phyloP scores from a whole-genome alignment of 2,113 vertebrate species.

The Osmerus eperlanus region DNA sequence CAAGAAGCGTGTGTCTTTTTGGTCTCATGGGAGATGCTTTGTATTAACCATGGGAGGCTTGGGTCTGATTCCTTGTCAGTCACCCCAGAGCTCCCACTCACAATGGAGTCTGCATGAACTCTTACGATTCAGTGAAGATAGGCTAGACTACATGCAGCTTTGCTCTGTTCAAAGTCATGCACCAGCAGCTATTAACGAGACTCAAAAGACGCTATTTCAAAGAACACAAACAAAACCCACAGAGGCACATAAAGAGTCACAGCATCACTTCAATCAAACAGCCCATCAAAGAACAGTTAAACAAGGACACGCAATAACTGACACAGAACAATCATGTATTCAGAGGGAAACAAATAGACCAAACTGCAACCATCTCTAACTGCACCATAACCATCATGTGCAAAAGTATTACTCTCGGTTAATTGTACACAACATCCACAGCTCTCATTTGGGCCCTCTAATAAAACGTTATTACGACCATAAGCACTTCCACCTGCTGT shows the following conservation, averaged over 20 bases:
- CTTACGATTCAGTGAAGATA: neutral
- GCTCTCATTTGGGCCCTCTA: constrained; percentile 57
- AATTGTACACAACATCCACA: constrained; percentile 51
- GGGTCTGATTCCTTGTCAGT: too few relatives aligned
- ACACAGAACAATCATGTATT: constrained; percentile 1
- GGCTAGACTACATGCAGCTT: constrained; percentile 36
- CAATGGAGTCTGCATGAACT: neutral
- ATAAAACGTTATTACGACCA: constrained; percentile 61
- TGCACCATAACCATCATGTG: constrained; percentile 3
- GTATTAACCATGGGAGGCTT: too few relatives aligned
- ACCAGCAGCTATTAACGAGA: constrained; percentile 56
- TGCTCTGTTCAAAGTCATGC: constrained; percentile 62
- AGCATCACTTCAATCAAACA: constrained; percentile 66
- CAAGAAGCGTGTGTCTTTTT: too few relatives aligned
- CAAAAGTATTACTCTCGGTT: constrained; percentile 42
- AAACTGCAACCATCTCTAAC: neutral
- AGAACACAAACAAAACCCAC: constrained; percentile 70
- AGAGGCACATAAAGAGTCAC: constrained; percentile 63
- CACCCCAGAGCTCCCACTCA: too few relatives aligned
- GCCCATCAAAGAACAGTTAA: constrained; percentile 60
- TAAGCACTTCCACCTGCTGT: constrained; percentile 65
- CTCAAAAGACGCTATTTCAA: constrained; percentile 62
- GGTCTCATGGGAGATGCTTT: too few relatives aligned
- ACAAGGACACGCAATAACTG: constrained; percentile 1
- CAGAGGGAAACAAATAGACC: neutral